Percentiles rank a stretch among this genome's conserved stretches.
These are phyloP conservation scores for Coracopsis vasa DNA, from an alignment of 2,113 vertebrate species.

Conservation along the genomic window DNA sequence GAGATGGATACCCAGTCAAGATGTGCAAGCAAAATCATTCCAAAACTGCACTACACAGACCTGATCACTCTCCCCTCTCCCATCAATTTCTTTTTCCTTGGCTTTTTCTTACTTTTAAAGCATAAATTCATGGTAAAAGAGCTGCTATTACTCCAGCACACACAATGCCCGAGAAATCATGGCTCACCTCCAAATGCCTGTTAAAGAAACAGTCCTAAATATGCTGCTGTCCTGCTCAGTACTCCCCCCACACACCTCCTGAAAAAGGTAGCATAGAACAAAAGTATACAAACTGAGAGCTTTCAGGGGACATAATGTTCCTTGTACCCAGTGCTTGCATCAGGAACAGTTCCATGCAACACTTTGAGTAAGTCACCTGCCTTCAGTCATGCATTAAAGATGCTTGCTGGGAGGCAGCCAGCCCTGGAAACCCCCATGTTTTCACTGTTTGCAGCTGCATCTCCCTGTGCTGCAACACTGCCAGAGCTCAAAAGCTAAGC, in stretches of 20 bases:
- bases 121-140: neutral
- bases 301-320: neutral
- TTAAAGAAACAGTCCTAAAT: neutral
- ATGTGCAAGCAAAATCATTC: neutral
- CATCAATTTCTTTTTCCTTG: neutral
- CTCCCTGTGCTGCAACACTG: neutral
- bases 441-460: neutral
- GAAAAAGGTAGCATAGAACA: neutral
- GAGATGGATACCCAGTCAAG: neutral
- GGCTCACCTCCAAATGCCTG: neutral
- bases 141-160: neutral
- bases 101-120: neutral
- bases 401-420: conserved; percentile 5
- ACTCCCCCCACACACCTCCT: fast-evolving
- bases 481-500: neutral
- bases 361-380: neutral
- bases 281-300: neutral
- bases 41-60: neutral
- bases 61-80: neutral
- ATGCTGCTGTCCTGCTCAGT: neutral
- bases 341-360: neutral
- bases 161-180: neutral
- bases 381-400: conserved; percentile 15
- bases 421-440: neutral
- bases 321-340: neutral